Evolutionary conservation across 2,888 invertebrate genomes (phyloP), one percentile per base, ranked within the genome.

Genomic region (Nasonia oneida): DNA sequence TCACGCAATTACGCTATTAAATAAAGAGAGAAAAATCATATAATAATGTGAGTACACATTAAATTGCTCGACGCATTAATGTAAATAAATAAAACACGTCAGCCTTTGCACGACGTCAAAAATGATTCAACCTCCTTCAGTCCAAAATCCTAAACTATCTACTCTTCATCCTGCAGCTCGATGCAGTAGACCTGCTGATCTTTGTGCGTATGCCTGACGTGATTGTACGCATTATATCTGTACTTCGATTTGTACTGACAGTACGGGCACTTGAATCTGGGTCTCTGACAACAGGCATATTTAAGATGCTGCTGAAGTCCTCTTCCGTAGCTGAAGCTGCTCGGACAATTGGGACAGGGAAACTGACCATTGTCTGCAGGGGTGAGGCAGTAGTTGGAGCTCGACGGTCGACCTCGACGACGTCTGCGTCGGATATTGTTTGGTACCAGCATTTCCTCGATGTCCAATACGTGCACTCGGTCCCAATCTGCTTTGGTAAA

Each of bases 201-300:
- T 1, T 90, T 90, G 86, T 91, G 92, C 71, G 87, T 84, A 23
- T 89, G 87, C 83, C 92, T 88, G 61, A 91, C 90, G 85, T 92
- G 93, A 61, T 90, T 90, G 84, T 91, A 91, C 86, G 92, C 89
- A 61, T 90, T 91, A 53, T 91, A 92, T 33, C 91, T 89, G 80
- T 91, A 91, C 84, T 91, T 91, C 0, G 92, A 90, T 5, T 89
- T 89, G 79, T 91, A 91, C 75, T 88, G 81, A 87, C 93, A 93
- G 83, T 90, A 91, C 5, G 91, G 90, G 83, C 93, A 93, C 83
- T 91, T 89, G 87, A 92, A 93, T 81, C 92, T 90, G 1, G 91
- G 91, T 14, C 88, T 89, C 82, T 89, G 89, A 23, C 90, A 90
- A 81, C 92, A 92, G 80, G 91, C 90, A 81, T 90, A 90, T 84